These are phyloP conservation scores for Glomeris maerens DNA, from an alignment of 1,140 invertebrate species.

Conservation along the genomic window DNA sequence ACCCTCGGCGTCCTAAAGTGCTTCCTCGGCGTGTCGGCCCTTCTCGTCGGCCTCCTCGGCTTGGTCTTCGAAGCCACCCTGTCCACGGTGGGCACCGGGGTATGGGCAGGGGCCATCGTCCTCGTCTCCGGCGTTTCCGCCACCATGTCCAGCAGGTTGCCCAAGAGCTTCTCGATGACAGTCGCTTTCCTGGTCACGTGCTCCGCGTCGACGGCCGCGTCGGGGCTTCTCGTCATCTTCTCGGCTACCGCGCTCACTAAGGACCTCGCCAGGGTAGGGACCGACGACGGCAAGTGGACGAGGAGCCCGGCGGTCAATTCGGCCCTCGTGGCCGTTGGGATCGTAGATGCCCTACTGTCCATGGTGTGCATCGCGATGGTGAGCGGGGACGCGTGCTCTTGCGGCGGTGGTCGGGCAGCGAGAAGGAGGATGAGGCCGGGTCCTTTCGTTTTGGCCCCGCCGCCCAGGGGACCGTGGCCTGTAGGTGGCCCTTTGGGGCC, in stretches of 20 bases:
- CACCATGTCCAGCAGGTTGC: conserved; percentile 15
- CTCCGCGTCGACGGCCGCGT: conserved; percentile 18
- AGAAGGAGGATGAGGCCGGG: conserved; percentile 14
- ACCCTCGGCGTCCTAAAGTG: conserved; percentile 19
- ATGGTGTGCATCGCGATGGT: conserved; percentile 18
- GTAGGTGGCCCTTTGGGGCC: no score
- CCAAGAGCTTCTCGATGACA: conserved; percentile 15
- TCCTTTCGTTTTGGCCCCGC: no score
- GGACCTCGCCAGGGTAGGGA: background rate
- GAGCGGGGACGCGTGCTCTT: conserved; percentile 18
- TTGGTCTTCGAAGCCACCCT: conserved; percentile 17
- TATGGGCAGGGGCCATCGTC: conserved; percentile 20
- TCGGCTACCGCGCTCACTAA: conserved; percentile 20
- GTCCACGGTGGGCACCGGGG: conserved; percentile 18
- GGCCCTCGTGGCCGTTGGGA: conserved; percentile 14
- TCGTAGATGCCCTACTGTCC: conserved; percentile 17
- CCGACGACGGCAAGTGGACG: background rate
- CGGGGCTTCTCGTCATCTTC: conserved; percentile 22
- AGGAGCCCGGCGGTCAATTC: conserved; percentile 5
- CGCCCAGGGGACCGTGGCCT: no score
- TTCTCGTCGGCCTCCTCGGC: conserved; percentile 17
- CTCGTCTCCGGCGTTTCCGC: conserved; percentile 18
- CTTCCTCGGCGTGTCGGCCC: conserved; percentile 15
- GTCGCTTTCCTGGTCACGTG: conserved; percentile 18
- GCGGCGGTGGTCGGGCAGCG: conserved; percentile 11